phyloP scores from a whole-genome alignment of 2,888 invertebrate genomes.

The Macaria liturata region DNA sequence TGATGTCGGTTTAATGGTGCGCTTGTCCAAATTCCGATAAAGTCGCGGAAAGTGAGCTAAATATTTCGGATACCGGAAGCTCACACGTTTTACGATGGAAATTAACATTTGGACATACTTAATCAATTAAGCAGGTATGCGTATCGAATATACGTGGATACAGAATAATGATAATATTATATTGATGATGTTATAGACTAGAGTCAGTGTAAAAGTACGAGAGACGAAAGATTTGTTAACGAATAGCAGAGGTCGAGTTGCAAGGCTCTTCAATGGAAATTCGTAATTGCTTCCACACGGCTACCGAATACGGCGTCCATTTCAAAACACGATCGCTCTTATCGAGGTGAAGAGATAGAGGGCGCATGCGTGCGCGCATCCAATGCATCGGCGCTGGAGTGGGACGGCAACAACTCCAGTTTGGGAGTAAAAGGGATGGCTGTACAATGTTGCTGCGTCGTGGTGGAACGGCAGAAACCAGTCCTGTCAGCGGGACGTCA shows the following conservation, averaged over 20 bases:
- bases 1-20: conserved; percentile 49
- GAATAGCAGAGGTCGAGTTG: conserved; percentile 21
- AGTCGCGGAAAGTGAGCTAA: conserved; percentile 16
- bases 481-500: conserved; percentile 82
- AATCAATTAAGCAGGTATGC: neutral
- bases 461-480: conserved; percentile 76
- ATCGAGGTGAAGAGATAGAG: conserved; percentile 73
- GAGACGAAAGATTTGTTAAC: conserved; percentile 1
- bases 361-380: conserved; percentile 78
- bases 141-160: neutral
- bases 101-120: conserved; percentile 3
- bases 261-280: conserved; percentile 63
- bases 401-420: conserved; percentile 41
- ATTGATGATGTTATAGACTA: neutral
- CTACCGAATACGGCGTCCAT: conserved; percentile 75
- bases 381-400: conserved; percentile 59
- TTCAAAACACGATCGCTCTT: conserved; percentile 74
- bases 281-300: conserved; percentile 64
- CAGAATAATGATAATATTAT: neutral
- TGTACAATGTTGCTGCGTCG: conserved; percentile 70
- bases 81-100: neutral
- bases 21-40: conserved; percentile 35
- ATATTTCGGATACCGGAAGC: conserved; percentile 7
- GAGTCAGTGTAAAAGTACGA: neutral
- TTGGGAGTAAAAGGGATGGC: conserved; percentile 55